Percentiles rank a stretch among this genome's conserved stretches.
Evolutionary conservation across 2,113 vertebrate species (phyloP).

Genomic region (Acinonyx jubatus): DNA sequence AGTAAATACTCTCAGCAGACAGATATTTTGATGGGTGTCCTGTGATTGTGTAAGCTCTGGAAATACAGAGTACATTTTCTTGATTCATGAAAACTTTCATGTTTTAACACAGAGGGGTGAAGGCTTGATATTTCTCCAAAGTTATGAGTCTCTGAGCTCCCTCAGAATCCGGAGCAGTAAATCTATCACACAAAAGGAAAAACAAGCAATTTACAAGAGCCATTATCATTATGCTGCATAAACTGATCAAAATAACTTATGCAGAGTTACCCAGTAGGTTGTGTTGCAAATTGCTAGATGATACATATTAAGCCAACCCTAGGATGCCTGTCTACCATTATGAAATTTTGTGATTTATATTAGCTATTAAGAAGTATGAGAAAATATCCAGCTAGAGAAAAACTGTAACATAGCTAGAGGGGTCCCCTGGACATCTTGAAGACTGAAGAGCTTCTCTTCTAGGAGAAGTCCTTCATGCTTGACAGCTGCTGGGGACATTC

Average conservation of each 20-base stretch:
- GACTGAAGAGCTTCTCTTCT: conserved; percentile 69
- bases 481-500: conserved; percentile 66
- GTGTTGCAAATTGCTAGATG: conserved; percentile 69
- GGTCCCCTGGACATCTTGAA: conserved; percentile 53
- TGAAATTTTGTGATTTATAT: conserved; percentile 80
- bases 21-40: background rate
- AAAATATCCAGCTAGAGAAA: conserved; percentile 76
- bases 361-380: conserved; percentile 79
- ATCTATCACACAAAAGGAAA: conserved; percentile 52
- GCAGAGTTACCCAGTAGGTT: conserved; percentile 62
- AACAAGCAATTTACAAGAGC: conserved; percentile 61
- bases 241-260: conserved; percentile 69
- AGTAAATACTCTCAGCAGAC: background rate
- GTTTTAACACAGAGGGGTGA: background rate
- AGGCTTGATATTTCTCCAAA: conserved; percentile 25
- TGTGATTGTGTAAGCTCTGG: background rate
- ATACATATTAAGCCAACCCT: conserved; percentile 72
- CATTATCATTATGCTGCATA: conserved; percentile 59
- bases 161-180: conserved; percentile 34
- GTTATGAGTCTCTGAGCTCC: background rate
- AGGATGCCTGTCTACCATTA: conserved; percentile 69
- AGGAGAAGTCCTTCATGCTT: conserved; percentile 73
- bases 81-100: background rate
- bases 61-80: background rate
- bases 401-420: conserved; percentile 49